Evolutionary conservation across 23 tunicate genomes (phyloP).

Genomic region (Styela plicata): DNA sequence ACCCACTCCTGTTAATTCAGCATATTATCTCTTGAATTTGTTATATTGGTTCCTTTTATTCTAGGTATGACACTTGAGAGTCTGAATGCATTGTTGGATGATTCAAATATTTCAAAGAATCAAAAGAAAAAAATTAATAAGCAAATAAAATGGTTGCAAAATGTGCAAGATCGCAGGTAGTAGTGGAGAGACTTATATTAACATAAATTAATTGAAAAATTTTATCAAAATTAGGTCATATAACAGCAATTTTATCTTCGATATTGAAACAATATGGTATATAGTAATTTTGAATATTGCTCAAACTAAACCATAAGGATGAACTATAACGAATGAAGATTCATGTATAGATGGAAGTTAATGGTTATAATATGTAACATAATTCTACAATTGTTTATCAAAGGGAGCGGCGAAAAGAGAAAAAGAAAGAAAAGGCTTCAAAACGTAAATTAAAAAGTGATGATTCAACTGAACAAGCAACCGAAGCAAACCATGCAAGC

Average conservation of each 20-base stretch:
- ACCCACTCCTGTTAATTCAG: too few species aligned
- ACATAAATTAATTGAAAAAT: neutral
- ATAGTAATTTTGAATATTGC: too few species aligned
- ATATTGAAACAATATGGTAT: too few species aligned
- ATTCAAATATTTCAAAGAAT: conserved; percentile 64
- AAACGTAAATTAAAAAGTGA: neutral
- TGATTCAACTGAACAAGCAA: neutral
- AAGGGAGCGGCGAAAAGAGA: conserved; percentile 62
- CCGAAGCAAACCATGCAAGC: neutral
- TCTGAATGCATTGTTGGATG: conserved; percentile 36
- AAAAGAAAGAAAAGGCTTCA: conserved; percentile 30
- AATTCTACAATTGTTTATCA: neutral
- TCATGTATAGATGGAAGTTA: too few species aligned
- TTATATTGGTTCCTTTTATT: too few species aligned
- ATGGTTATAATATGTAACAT: neutral
- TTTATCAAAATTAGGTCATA: neutral
- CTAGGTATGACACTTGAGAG: conserved; percentile 59
- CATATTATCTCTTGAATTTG: too few species aligned
- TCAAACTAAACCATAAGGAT: too few species aligned
- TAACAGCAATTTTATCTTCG: too few species aligned
- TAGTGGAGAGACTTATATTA: too few species aligned
- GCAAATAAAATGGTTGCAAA: conserved; percentile 78
- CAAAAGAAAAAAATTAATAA: conserved; percentile 84
- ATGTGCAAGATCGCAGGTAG: conserved; percentile 65
- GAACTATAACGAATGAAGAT: too few species aligned